Base-by-base conservation (phyloP, 2,797 vertebrate species). In the Allobates femoralis region DNA sequence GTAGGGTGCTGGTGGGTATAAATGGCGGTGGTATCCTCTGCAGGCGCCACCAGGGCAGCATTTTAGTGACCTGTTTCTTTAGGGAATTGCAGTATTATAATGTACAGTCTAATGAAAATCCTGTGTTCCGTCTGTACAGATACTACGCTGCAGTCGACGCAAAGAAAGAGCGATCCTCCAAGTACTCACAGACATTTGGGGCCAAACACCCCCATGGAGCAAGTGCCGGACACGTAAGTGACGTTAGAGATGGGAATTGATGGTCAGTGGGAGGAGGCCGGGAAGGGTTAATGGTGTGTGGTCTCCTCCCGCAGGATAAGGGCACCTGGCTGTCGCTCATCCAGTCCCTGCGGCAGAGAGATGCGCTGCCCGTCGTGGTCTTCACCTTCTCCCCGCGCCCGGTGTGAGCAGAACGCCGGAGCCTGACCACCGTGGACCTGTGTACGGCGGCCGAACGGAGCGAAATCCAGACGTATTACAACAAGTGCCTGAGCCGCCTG, bases 141-240 rank as follows among this genome's bases (percentile, higher is more conserved):
- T 97, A 97, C 85, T 96, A 97, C 0, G 90, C 96, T 0, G 97
- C 97, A 0, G 92, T 96, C 5, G 96, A 98, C 10, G 94, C 97
- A 81, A 98, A 97, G 90, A 98, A 98, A 90, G 97, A 98, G 51
- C 94, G 97, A 23, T 95, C 94, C 74, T 98, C 97, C 90, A 98
- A 97, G 87, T 96, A 98, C 0, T 94, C 96, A 3, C 97, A 98
- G 89, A 96, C 96, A 0, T 98, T 98, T n/a, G 97, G 97, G n/a
- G 89, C 97, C 0, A 98, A 96, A 89, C 93, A 94, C 83, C 93
- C 93, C n/a, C 88, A 93, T 23, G 89, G 89, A 11, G 92, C 89
- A 0, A 92, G 92, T 0, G 85, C 92, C 0, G 93, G 91, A 0
- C 94, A 94, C 91, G 94, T 94, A 55, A 89, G 91, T 34, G 15